These are phyloP conservation scores for Okapia johnstoni DNA, from an alignment of 2,113 vertebrate genomes.

Conservation along the genomic window DNA sequence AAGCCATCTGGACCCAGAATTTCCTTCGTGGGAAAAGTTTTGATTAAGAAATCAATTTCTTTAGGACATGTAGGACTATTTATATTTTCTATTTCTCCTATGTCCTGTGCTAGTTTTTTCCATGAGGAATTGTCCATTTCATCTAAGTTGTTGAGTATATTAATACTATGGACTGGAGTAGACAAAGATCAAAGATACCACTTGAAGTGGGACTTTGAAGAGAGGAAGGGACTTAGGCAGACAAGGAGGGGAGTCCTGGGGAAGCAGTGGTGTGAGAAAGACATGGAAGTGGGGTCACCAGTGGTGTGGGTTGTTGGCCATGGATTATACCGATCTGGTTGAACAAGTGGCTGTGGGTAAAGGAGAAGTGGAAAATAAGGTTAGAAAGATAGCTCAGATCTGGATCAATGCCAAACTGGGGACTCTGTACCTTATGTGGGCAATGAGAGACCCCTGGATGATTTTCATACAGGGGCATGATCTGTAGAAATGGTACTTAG, in stretches of 20 bases:
- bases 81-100: constrained; percentile 25
- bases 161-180: not conserved
- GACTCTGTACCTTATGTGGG: not conserved
- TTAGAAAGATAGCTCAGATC: not conserved
- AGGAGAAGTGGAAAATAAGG: not conserved
- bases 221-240: constrained; percentile 8
- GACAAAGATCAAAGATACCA: not conserved
- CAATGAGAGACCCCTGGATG: not conserved
- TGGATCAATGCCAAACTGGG: not conserved
- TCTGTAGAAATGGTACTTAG: not conserved
- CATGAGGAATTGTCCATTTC: not conserved
- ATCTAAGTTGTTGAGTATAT: not conserved
- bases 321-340: not conserved
- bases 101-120: not conserved
- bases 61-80: not conserved
- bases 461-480: not conserved
- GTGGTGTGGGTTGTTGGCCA: not conserved
- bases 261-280: not conserved
- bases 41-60: constrained; percentile 41
- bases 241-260: not conserved
- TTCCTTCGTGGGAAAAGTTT: constrained; percentile 33
- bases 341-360: not conserved
- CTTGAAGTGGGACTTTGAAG: not conserved
- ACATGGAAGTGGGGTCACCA: not conserved
- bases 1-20: constrained; percentile 8